Evolutionary conservation across 2,797 vertebrate genomes (phyloP), one percentile per base, ranked within the genome.

Genomic region (Cossypha caffra): DNA sequence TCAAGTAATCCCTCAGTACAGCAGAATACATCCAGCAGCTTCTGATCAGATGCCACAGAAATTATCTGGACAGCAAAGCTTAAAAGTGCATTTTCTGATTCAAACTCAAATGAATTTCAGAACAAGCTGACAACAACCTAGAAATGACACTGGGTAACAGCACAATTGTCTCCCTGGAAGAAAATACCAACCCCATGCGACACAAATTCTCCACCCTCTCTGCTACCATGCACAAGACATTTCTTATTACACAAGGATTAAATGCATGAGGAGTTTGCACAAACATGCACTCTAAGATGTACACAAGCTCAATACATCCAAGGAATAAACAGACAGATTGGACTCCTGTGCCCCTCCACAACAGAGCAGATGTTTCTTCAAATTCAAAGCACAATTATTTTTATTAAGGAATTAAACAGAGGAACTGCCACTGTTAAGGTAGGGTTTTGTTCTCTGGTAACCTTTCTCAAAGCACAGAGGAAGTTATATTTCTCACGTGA

Each of bases 321-420:
- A 83, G 40, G 52, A 88, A 90, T 13, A 86, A 81, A 91, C 55
- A 94, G 54, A 91, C 82, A 93, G 75, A 77, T 13, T 82, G 77
- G 50, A 88, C 15, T 96, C 84, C 95, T 82, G 37, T 18, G 55
- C n/a, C 55, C 67, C 37, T 94, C 31, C 76, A 80, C 95, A 82
- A 69, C 50, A 54, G 4, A 94, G 83, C 87, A 93, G 81, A 93
- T 88, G 92, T 68, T 95, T 87, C 57, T 94, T 78, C 77, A 84
- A 69, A 91, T 92, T 95, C 73, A 58, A 85, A 75, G 45, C 88
- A 80, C 8, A 67, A 61, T 78, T 90, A 73, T 91, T 88, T 96
- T 92, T 81, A 95, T 96, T 75, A 80, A 89, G 82, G 48, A 90
- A 58, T 24, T 69, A 85, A 93, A 81, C 40, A 77, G 86, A 97